Conservation (phyloP, 1,140 invertebrate species). For the Euura lappo region DNA sequence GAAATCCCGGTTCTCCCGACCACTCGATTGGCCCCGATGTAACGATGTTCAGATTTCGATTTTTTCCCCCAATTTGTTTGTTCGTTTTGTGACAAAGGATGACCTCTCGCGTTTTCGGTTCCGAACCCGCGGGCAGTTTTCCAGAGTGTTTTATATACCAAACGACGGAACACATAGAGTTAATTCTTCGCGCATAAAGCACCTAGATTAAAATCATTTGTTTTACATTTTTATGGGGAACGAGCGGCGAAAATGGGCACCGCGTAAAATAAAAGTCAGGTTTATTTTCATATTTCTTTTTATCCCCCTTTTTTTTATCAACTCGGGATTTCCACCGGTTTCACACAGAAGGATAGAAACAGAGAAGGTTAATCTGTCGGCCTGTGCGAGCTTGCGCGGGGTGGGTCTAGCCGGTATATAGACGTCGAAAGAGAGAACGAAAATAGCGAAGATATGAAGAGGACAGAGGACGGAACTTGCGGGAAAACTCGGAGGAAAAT, state of each 20-base stretch:
- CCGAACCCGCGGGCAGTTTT: too few species aligned
- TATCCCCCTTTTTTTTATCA: not conserved
- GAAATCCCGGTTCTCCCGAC: not conserved
- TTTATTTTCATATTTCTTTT: not conserved
- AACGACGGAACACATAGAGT: conserved; percentile 6
- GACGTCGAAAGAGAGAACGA: too few species aligned
- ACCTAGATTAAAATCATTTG: conserved; percentile 33
- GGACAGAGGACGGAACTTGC: too few species aligned
- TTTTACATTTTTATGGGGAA: conserved; percentile 29
- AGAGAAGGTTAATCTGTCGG: not conserved
- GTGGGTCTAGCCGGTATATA: too few species aligned
- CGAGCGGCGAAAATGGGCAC: conserved; percentile 21
- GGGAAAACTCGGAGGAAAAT: not conserved
- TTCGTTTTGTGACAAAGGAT: too few species aligned
- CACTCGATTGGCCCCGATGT: too few species aligned
- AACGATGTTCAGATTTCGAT: too few species aligned
- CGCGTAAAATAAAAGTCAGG: conserved; percentile 2
- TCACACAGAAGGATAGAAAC: not conserved
- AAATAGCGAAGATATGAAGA: too few species aligned
- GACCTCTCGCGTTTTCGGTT: too few species aligned
- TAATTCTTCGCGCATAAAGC: conserved; percentile 26
- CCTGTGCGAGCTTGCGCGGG: not conserved
- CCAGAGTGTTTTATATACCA: too few species aligned
- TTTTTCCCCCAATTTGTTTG: too few species aligned
- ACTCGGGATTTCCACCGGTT: not conserved